Base-by-base conservation (phyloP, 1,140 invertebrate genomes). In the Monochamus saltuarius region DNA sequence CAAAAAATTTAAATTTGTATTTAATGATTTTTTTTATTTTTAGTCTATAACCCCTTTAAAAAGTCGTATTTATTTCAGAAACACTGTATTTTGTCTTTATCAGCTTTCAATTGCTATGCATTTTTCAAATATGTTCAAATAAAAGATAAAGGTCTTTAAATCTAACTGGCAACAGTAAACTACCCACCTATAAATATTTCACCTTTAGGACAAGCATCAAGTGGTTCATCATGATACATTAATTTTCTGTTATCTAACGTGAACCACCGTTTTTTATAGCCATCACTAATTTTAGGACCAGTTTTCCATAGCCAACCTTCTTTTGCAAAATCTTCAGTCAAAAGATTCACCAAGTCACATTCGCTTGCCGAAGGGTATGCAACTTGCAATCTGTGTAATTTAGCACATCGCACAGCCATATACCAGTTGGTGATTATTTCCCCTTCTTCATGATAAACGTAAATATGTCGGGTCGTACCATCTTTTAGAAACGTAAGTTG, bases 301-400 rank as follows among this genome's bases (percentile, higher is more conserved):
- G 91, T 94, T 81, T 96, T 90, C 86, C 85, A 90, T n/a, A 96
- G 77, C 84, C 87, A 94, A 7, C 93, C 92, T 81, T 95, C 92
- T 65, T 87, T 83, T 0, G 85, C 77, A 77, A 94, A 95, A 75
- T 94, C 91, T 72, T 85, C 84, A 0, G 90, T 91, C 14, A 95
- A 78, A 61, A 86, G 84, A 11, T 83, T 80, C 0, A 89, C 77
- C 56, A 95, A 78, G 73, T 94, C 91, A n/a, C 81, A 81, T 68
- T 92, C 88, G 56, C 82, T 84, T 3, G 85, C 86, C 43, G 87
- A 85, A 10, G 93, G 93, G 79, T 89, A 93, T 14, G 92, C 92
- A 8, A 94, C 85, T 79, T 90, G 88, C 4, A 94, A 77, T 10
- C 89, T 78, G 68, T 93, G 87, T 4, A 95, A 75, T 75, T 95